Evolutionary conservation across 2,797 vertebrate genomes (phyloP).

Genomic region (Champsocephalus esox): DNA sequence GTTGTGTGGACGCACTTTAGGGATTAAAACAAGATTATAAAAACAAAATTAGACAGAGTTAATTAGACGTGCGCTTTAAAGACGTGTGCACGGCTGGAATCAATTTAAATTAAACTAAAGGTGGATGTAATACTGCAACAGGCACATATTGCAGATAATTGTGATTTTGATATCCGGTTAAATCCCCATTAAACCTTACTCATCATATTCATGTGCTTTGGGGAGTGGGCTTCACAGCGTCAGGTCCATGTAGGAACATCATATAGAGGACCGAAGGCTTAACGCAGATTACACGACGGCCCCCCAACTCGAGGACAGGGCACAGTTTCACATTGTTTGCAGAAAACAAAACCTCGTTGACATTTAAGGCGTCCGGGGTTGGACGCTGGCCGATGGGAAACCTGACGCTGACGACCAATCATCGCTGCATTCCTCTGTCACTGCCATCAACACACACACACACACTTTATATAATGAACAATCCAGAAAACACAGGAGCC

Average conservation of each 20-base stretch:
- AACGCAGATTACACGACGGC: slow-evolving; percentile 60
- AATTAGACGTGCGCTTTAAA: too few relatives aligned
- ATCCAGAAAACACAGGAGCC: slow-evolving; percentile 67
- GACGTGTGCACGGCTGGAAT: neutral
- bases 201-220: slow-evolving; percentile 3
- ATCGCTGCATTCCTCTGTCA: slow-evolving; percentile 67
- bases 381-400: slow-evolving; percentile 58
- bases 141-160: neutral
- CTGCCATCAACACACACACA: slow-evolving; percentile 24
- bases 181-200: neutral
- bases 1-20: too few relatives aligned
- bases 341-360: slow-evolving; percentile 83
- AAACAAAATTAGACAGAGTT: neutral
- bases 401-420: slow-evolving; percentile 58
- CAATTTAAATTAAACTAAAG: neutral
- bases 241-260: slow-evolving; percentile 22
- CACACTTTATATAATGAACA: slow-evolving; percentile 46
- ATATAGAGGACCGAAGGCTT: slow-evolving; percentile 69
- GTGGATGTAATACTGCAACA: neutral
- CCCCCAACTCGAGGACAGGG: slow-evolving; percentile 37
- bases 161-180: too few relatives aligned
- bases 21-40: too few relatives aligned
- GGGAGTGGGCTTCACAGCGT: neutral
- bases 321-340: slow-evolving; percentile 81
- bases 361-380: slow-evolving; percentile 76